These are phyloP conservation scores for Malurus elegans DNA, from an alignment of 2,113 vertebrate species.

Conservation along the genomic window DNA sequence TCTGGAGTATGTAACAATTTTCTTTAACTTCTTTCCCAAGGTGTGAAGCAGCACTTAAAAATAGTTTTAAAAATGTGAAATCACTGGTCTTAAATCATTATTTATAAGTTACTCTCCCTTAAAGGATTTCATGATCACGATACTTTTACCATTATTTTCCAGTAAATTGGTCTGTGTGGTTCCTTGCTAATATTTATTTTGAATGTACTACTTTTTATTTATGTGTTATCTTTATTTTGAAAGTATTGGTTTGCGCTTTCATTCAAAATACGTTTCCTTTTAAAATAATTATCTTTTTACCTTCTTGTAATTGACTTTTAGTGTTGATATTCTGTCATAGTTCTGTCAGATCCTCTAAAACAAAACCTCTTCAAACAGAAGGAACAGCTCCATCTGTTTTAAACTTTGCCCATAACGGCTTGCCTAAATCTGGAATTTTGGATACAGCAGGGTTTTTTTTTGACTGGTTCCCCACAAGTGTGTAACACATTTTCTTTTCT, in stretches of 20 bases:
- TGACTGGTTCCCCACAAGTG: not conserved
- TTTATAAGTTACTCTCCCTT: not conserved
- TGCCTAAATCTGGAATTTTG: not conserved
- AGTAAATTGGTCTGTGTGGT: not conserved
- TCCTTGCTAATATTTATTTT: not conserved
- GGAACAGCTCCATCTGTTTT: not conserved
- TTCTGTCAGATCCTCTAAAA: not conserved
- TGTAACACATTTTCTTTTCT: not conserved
- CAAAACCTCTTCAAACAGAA: not conserved
- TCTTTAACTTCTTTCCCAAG: not conserved
- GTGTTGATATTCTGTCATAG: not conserved
- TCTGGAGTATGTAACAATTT: not conserved
- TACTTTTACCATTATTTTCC: not conserved
- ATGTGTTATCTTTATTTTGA: not conserved
- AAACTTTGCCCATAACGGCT: not conserved
- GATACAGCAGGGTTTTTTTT: not conserved
- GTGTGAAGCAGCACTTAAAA: not conserved
- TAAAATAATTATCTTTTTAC: not conserved
- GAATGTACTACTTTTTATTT: not conserved
- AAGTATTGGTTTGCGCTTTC: not conserved
- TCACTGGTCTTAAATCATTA: not conserved
- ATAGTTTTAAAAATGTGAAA: not conserved
- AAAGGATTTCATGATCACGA: not conserved
- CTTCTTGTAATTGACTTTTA: not conserved
- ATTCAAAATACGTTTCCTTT: not conserved